Evolutionary conservation across 2,113 vertebrate species (phyloP).

Genomic region (Tamias sibiricus): DNA sequence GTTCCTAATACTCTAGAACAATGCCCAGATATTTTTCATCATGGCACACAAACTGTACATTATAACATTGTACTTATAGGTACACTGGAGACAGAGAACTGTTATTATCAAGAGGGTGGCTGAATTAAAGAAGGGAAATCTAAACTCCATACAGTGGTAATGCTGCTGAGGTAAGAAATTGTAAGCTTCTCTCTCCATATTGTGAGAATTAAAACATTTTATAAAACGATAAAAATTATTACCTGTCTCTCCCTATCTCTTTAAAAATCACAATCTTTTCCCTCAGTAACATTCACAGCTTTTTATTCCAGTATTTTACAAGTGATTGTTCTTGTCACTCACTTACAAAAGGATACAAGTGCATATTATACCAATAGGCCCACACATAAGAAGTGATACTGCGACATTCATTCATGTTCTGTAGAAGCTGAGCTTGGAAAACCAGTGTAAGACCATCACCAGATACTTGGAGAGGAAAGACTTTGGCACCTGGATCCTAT

Average conservation of each 20-base stretch:
- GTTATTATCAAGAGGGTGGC: constrained; percentile 10
- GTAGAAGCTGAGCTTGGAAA: constrained; percentile 24
- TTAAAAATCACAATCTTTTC: constrained; percentile 43
- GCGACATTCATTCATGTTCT: not conserved
- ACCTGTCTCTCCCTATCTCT: not conserved
- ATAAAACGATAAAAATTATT: constrained; percentile 42
- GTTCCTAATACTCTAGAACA: not conserved
- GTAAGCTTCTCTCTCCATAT: not conserved
- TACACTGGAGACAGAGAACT: not conserved
- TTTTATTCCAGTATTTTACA: constrained; percentile 51
- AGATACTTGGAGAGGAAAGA: constrained; percentile 6
- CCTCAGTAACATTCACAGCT: constrained; percentile 8
- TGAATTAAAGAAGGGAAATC: constrained; percentile 59
- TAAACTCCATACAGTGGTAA: not conserved
- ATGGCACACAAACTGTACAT: not conserved
- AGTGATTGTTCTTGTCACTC: not conserved
- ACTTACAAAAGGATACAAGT: not conserved
- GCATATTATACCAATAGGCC: not conserved
- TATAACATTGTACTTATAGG: not conserved
- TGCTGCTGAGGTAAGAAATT: constrained; percentile 15
- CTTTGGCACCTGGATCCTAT: not conserved
- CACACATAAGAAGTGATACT: not conserved
- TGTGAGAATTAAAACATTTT: constrained; percentile 47
- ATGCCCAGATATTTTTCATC: not conserved
- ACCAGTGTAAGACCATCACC: not conserved